Evolutionary conservation across 2,113 vertebrate genomes (phyloP).

Genomic region (Vimba vimba): DNA sequence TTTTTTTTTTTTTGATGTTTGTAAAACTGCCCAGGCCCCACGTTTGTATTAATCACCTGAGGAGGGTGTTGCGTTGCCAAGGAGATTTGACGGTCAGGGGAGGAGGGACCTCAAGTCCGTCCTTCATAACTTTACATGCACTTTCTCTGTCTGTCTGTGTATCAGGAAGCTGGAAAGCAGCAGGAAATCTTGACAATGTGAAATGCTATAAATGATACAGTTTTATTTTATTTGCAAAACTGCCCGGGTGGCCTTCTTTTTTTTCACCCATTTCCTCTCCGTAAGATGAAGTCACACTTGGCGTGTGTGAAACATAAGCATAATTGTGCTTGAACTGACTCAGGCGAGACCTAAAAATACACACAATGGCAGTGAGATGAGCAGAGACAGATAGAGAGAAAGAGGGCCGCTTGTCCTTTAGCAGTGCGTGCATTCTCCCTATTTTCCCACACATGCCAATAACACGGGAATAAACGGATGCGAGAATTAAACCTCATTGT

Average conservation of each 20-base stretch:
- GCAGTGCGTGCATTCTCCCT: conserved; percentile 64
- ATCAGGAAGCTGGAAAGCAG: conserved; percentile 17
- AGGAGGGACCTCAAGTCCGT: conserved; percentile 2
- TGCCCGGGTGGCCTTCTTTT: not conserved
- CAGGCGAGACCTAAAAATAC: conserved; percentile 77
- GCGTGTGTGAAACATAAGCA: conserved; percentile 71
- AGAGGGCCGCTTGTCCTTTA: conserved; percentile 72
- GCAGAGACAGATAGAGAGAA: conserved; percentile 65
- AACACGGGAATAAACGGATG: conserved; percentile 77
- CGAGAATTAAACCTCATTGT: conserved; percentile 79
- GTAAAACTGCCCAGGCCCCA: conserved; percentile 16
- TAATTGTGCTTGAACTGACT: conserved; percentile 75
- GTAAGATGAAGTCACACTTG: conserved; percentile 62
- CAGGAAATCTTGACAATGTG: conserved; percentile 37
- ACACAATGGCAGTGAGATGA: conserved; percentile 77
- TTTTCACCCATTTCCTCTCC: conserved; percentile 41
- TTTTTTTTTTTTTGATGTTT: not conserved
- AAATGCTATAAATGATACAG: conserved; percentile 3
- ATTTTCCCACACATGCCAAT: conserved; percentile 69
- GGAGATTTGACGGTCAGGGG: not conserved
- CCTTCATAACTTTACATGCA: conserved; percentile 32
- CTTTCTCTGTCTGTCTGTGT: conserved; percentile 12
- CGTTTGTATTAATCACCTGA: conserved; percentile 33
- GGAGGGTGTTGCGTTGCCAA: conserved; percentile 24
- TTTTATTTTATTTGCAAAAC: conserved; percentile 37